Base-by-base conservation (phyloP, 2,113 vertebrate genomes). In the Tapirus terrestris region DNA sequence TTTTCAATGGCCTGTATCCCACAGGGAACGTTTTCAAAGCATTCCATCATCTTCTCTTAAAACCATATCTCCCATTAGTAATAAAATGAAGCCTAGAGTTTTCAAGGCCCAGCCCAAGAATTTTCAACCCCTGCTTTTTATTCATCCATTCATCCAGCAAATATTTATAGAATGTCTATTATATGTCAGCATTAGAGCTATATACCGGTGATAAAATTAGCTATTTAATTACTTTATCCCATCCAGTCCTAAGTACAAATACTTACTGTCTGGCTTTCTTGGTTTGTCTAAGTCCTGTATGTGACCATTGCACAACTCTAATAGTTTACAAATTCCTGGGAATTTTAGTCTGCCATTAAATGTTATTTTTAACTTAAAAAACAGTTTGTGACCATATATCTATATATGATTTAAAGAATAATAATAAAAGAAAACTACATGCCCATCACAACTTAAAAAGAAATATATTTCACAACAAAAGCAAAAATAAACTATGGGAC, bases 11-110 rank as follows among this genome's bases (percentile, higher is more conserved):
- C 17, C 33, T 91, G 2, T 72, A 79, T 61, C 65, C 73, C 73
- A 92, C 33, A 45, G 17, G 63, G 63, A 23, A 88, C 5, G 68
- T 88, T 97, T 96, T 93, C 80, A 94, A 97, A 92, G 56, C 14
- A 73, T 51, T 86, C 48, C 17, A 63, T 73, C 56, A 95, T 81
- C 65, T 94, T 63, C n/a, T 61, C 20, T 70, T 75, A 39, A 88
- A 85, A 48, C 7, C 17, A 80, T 85, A 82, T 88, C 51, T 89
- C 25, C 51, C 45, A 33, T 89, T 85, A 89, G 45, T 89, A 60
- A 91, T 81, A 81, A 91, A 97, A 72, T 75, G 8, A 95, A 86
- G 36, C 9, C 12, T 72, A 11, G 33, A 80, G 39, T 68, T 97
- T 86, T 67, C 31, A 76, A 96, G 20, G 25, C 18, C 8, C 18